Evolutionary conservation across 2,888 invertebrate species (phyloP), one percentile per base, ranked within the genome.

Genomic region (Euplagia quadripunctaria): DNA sequence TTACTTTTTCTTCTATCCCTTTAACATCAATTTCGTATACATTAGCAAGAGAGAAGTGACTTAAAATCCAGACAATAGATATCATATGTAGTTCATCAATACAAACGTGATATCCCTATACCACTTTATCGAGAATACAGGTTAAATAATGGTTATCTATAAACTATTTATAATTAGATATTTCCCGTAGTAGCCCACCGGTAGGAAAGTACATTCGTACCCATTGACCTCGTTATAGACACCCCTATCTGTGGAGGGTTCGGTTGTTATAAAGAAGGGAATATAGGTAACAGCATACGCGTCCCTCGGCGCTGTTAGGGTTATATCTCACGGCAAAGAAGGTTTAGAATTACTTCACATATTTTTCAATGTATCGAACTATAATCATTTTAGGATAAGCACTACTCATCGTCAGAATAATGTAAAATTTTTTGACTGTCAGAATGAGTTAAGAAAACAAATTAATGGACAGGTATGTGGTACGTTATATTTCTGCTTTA

Each of bases 181-280:
- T 61, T 70, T 68, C 69, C n/a, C 55, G 55, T 58, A 58, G 55
- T 58, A 58, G 64, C 72, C 78, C 78, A 80, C 70, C 73, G 76
- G 75, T 78, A 72, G 74, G 73, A 73, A 67, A 71, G 58, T 71
- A 75, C 67, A 64, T 71, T 67, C 73, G 70, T 75, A 69, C 75
- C 79, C 73, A 64, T 73, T 85, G 84, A 84, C 84, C 85, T 85
- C 79, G 74, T 80, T 84, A 75, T 46, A 78, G 66, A 73, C 72
- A 75, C 75, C 67, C 70, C 76, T 77, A 69, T 76, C 70, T 70
- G 71, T 68, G 79, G 20, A 79, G 81, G 78, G 76, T 76, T 73
- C 70, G 73, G 73, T 73, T 77, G 75, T 73, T 84, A 77, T 82
- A 81, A 72, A 80, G 70, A 75, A 71, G 64, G 70, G 70, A 74